Evolutionary conservation across 2,888 invertebrate genomes (phyloP), one percentile per base, ranked within the genome.

Genomic region (Patella caerulea): DNA sequence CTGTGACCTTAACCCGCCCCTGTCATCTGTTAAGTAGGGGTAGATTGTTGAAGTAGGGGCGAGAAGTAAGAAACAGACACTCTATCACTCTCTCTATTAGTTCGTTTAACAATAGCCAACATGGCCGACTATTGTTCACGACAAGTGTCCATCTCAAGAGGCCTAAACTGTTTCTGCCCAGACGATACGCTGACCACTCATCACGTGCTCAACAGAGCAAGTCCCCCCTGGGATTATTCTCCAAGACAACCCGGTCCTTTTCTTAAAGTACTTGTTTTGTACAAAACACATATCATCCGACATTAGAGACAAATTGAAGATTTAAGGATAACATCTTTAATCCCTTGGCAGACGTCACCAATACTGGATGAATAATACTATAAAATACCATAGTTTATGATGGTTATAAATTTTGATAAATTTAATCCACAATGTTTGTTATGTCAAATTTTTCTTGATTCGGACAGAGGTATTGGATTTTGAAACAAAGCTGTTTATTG

Each of bases 21-120:
- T 65, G 65, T 65, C 65, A 65, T 65, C 65, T 65, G 65, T 65
- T 65, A 65, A 65, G 65, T 65, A 24, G 65, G 14, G 65, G 14
- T 65, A 24, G 65, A 65, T 65, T 65, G 65, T 14, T 65, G 19
- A 14, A 65, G 24, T 24, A 65, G 65, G 65, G 65, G 65, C 24
- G 19, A 24, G 24, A 65, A 11, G 19, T 24, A 24, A 24, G 19
- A 65, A 65, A 24, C 19, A 24, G 65, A 24, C 24, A 65, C 65
- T 65, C 24, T 24, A 65, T 65, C 19, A 65, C 65, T 19, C 24
- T 65, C 65, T 65, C 9, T 19, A 14, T 19, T 65, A 65, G 65
- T 65, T 65, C 19, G 0, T 3, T n/a, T 24, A 14, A 65, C 65
- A 65, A 65, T 65, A 65, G 65, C 45, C 45, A 45, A 45, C 45